Evolutionary conservation across 2,113 vertebrate genomes (phyloP).

Genomic region (Hiodon tergisus): DNA sequence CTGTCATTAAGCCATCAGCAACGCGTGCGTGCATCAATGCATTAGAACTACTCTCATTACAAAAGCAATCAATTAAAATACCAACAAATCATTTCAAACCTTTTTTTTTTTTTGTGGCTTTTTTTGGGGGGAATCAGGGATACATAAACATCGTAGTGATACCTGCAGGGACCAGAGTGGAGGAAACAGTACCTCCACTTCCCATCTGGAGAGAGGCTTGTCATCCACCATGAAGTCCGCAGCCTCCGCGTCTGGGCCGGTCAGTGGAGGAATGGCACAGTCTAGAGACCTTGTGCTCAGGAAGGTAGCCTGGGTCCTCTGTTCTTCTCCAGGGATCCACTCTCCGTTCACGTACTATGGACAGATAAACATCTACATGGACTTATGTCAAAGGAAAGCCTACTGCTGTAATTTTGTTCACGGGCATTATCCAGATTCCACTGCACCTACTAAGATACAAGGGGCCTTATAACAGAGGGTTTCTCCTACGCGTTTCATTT

Average conservation of each 20-base stretch:
- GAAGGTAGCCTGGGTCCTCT: constrained; percentile 65
- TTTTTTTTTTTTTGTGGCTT: too few relatives aligned
- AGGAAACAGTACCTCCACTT: constrained; percentile 64
- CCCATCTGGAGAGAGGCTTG: constrained; percentile 68
- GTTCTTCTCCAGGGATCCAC: constrained; percentile 61
- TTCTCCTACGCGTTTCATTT: background rate
- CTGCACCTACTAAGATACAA: too few relatives aligned
- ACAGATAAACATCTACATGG: constrained; percentile 4
- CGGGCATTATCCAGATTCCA: background rate
- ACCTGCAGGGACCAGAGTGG: background rate
- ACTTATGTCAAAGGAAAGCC: background rate
- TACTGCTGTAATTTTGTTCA: background rate
- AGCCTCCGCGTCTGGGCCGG: constrained; percentile 45
- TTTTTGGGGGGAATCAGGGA: background rate
- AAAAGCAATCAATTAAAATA: too few relatives aligned
- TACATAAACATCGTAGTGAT: background rate
- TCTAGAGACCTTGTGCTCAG: constrained; percentile 66
- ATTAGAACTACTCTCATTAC: too few relatives aligned
- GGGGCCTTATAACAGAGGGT: background rate
- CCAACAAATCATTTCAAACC: background rate
- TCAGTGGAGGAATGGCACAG: constrained; percentile 62
- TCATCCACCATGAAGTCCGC: constrained; percentile 60
- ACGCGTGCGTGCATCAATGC: too few relatives aligned
- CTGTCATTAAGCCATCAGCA: background rate
- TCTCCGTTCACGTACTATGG: constrained; percentile 48